These are phyloP conservation scores for Erpornis zantholeuca DNA, from an alignment of 2,113 vertebrate genomes.

Conservation along the genomic window DNA sequence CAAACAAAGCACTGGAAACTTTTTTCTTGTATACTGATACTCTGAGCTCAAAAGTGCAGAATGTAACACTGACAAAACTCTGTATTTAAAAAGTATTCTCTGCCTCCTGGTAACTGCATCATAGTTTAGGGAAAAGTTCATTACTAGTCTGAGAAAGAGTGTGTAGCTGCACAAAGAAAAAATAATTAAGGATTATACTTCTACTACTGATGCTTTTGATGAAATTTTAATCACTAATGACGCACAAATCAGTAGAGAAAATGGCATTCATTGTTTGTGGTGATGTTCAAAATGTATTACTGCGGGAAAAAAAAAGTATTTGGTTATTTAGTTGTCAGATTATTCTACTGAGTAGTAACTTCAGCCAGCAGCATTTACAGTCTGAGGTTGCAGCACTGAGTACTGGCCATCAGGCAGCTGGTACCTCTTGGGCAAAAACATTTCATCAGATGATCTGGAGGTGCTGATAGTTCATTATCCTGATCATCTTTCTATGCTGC, in stretches of 20 bases:
- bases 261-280: not conserved
- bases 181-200: not conserved
- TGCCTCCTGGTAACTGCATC: not conserved
- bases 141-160: not conserved
- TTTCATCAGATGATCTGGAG: not conserved
- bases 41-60: not conserved
- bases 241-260: not conserved
- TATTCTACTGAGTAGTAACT: not conserved
- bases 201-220: not conserved
- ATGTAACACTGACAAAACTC: not conserved
- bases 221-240: not conserved
- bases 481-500: not conserved
- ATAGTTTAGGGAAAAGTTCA: not conserved
- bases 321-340: not conserved
- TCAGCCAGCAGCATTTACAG: not conserved
- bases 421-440: not conserved
- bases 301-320: not conserved
- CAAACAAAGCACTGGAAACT: not conserved
- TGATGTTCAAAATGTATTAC: not conserved
- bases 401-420: not conserved
- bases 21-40: not conserved
- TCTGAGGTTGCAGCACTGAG: not conserved
- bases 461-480: not conserved
- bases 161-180: not conserved
- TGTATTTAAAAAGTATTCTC: not conserved